A percentile compares a stretch with the other conserved stretches of the same genome.
Evolutionary conservation across 2,888 invertebrate species (phyloP).

Genomic region (Galerucella pusilla): DNA sequence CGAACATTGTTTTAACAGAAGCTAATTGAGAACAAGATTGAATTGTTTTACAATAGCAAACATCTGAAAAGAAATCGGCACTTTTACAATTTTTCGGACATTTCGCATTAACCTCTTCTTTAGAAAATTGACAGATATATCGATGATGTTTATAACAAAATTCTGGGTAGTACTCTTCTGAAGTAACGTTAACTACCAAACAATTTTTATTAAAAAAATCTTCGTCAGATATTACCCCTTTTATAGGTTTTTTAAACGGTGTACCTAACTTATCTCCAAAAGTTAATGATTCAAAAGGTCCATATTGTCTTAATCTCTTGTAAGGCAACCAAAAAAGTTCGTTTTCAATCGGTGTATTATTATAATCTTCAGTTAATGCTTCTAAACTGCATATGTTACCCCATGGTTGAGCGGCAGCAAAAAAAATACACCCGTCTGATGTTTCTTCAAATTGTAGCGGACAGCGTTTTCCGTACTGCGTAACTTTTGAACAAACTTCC

Average conservation of each 20-base stretch:
- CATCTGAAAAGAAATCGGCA: slow-evolving; percentile 44
- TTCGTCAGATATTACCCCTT: slow-evolving; percentile 18
- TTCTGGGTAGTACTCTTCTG: slow-evolving; percentile 39
- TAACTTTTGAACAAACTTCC: slow-evolving; percentile 45
- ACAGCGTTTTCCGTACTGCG: slow-evolving; percentile 44
- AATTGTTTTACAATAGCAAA: slow-evolving; percentile 49
- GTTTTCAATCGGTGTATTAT: slow-evolving; percentile 10
- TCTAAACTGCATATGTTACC: slow-evolving; percentile 38
- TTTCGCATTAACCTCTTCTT: slow-evolving; percentile 37
- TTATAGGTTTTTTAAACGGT: slow-evolving; percentile 29
- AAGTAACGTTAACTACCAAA: slow-evolving; percentile 34
- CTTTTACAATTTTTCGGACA: slow-evolving; percentile 49
- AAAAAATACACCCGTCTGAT: slow-evolving; percentile 56
- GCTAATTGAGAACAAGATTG: slow-evolving; percentile 23
- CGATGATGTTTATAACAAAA: slow-evolving; percentile 41
- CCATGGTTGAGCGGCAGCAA: slow-evolving; percentile 55
- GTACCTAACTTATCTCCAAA: slow-evolving; percentile 50
- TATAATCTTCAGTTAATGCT: slow-evolving; percentile 3
- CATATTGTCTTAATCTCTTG: slow-evolving; percentile 45
- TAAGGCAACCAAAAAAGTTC: slow-evolving; percentile 54
- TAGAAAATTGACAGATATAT: slow-evolving; percentile 41
- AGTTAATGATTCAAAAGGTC: slow-evolving; percentile 49
- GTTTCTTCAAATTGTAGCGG: slow-evolving; percentile 48
- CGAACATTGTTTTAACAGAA: slow-evolving; percentile 35
- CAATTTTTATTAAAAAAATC: slow-evolving; percentile 49